Percentiles rank a stretch among this genome's conserved stretches.
These are phyloP conservation scores for Trematomus bernacchii DNA, from an alignment of 2,797 vertebrate species.

Conservation along the genomic window DNA sequence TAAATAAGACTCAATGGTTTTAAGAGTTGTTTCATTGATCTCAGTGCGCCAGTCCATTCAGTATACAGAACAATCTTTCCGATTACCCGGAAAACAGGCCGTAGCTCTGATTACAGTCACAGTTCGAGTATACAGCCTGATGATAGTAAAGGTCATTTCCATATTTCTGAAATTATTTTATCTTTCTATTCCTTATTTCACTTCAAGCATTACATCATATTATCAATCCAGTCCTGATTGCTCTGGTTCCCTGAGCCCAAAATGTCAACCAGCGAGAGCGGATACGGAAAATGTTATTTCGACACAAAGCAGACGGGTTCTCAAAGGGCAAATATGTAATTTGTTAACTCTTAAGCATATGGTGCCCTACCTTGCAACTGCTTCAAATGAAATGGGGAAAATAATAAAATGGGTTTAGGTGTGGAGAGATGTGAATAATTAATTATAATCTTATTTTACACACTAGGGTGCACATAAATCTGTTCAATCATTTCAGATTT, in stretches of 20 bases:
- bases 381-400: conserved; percentile 30
- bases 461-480: conserved; percentile 1
- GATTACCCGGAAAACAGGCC: conserved; percentile 12
- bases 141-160: conserved; percentile 62
- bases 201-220: conserved; percentile 63
- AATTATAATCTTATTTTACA: conserved; percentile 23
- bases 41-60: background rate
- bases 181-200: conserved; percentile 33
- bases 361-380: conserved; percentile 46
- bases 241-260: conserved; percentile 59
- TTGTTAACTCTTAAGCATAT: conserved; percentile 60
- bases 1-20: conserved; percentile 9
- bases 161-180: conserved; percentile 61
- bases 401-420: conserved; percentile 38
- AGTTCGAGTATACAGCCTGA: conserved; percentile 43
- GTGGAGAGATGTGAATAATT: conserved; percentile 30
- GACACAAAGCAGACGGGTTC: conserved; percentile 66
- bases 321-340: conserved; percentile 78
- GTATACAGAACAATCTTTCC: conserved; percentile 38
- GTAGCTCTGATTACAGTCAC: conserved; percentile 34
- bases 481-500: background rate
- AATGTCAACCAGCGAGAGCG: conserved; percentile 66
- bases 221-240: conserved; percentile 69
- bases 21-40: conserved; percentile 12
- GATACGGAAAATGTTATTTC: conserved; percentile 73